phyloP scores from a whole-genome alignment of 1,140 invertebrate genomes.

The Achatina immaculata region DNA sequence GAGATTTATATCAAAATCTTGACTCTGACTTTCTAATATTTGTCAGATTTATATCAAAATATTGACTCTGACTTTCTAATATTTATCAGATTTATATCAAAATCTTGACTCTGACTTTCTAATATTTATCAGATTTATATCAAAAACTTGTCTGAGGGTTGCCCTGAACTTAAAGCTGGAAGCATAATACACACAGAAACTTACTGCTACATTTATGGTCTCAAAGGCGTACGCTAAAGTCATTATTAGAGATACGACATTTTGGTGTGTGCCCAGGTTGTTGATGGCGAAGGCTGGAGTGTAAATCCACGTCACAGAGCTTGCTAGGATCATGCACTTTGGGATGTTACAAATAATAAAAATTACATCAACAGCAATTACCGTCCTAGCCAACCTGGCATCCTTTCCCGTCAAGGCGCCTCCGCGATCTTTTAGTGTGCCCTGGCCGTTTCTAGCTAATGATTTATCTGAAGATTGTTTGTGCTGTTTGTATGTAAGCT shows the following conservation, averaged over 20 bases:
- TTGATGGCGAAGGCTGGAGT: background rate
- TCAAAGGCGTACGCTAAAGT: background rate
- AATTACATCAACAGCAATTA: background rate
- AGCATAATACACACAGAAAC: background rate
- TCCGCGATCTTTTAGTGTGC: too few relatives aligned
- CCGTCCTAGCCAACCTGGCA: background rate
- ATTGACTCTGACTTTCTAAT: too few relatives aligned
- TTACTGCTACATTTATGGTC: background rate
- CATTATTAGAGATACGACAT: background rate
- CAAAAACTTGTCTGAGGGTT: background rate
- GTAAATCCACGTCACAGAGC: too few relatives aligned
- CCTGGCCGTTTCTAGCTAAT: too few relatives aligned
- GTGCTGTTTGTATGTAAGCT: background rate
- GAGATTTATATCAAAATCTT: too few relatives aligned
- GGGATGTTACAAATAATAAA: constrained; percentile 4
- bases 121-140: too few relatives aligned
- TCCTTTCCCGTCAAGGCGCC: background rate
- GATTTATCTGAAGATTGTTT: too few relatives aligned
- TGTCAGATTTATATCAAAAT: too few relatives aligned
- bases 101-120: too few relatives aligned
- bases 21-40: too few relatives aligned
- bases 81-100: too few relatives aligned
- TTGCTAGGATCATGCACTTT: background rate
- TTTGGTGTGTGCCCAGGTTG: background rate
- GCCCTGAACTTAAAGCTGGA: background rate